Conservation (phyloP, 2,113 vertebrate species). For the Crocuta crocuta region DNA sequence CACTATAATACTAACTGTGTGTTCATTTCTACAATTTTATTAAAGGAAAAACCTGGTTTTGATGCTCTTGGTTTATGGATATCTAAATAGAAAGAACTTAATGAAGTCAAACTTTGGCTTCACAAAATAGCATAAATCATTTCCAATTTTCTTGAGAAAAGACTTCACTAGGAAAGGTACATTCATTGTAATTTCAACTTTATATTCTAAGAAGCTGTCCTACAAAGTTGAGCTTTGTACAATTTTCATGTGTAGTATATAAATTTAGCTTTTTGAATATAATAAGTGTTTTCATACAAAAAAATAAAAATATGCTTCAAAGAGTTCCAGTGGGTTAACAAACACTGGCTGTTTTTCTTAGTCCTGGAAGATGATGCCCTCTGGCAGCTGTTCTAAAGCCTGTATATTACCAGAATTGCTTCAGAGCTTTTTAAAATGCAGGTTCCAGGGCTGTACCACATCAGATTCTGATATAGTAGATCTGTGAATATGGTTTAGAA, state of each 20-base stretch:
- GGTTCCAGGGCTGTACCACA: not conserved
- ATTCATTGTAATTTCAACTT: constrained; percentile 65
- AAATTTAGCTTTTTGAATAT: constrained; percentile 72
- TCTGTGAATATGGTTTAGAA: not conserved
- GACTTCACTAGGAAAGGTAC: constrained; percentile 38
- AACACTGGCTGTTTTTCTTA: not conserved
- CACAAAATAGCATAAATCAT: not conserved
- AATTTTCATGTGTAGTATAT: constrained; percentile 66
- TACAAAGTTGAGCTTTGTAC: constrained; percentile 68
- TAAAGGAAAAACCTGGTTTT: not conserved
- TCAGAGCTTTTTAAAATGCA: not conserved
- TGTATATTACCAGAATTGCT: not conserved
- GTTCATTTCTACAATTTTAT: not conserved
- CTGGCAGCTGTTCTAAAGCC: not conserved
- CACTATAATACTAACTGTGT: not conserved
- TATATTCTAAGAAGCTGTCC: constrained; percentile 39
- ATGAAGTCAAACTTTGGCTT: not conserved
- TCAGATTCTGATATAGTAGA: not conserved
- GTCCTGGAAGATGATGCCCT: not conserved
- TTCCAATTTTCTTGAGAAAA: not conserved
- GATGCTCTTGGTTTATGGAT: not conserved
- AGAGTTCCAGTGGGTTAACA: not conserved
- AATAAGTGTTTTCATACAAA: constrained; percentile 76
- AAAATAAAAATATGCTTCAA: not conserved
- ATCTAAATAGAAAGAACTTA: not conserved